phyloP scores from a whole-genome alignment of 2,888 invertebrate species.

The Drosophila koepferae region DNA sequence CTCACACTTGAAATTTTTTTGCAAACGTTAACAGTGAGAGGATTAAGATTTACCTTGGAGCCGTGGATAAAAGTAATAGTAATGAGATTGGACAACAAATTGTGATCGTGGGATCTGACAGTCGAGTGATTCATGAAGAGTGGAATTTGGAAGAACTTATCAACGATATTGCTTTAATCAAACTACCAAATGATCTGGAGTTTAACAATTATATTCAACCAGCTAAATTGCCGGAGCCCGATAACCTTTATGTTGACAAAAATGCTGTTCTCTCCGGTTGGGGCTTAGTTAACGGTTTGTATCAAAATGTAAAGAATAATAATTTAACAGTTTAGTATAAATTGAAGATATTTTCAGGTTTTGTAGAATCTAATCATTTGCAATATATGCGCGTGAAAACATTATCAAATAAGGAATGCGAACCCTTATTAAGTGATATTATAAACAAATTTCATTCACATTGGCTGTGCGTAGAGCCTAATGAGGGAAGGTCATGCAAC shows the following conservation, averaged over 20 bases:
- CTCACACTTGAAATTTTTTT: background rate
- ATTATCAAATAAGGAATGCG: background rate
- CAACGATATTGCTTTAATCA: slow-evolving; percentile 1
- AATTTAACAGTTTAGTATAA: background rate
- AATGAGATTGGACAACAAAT: background rate
- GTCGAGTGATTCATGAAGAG: background rate
- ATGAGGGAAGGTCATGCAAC: fast-evolving
- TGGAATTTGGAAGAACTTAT: background rate
- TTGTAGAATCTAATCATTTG: background rate
- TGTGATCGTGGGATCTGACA: background rate
- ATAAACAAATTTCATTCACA: background rate
- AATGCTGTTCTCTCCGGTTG: slow-evolving; percentile 1
- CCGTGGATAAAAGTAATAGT: background rate
- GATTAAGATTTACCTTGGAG: background rate
- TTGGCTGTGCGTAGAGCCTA: background rate
- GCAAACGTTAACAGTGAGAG: background rate
- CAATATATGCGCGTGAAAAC: background rate
- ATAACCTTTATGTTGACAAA: background rate
- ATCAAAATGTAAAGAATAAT: background rate
- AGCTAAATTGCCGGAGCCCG: background rate
- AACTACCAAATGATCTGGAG: background rate
- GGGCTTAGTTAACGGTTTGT: background rate
- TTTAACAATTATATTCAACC: background rate
- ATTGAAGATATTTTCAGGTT: background rate
- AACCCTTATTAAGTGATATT: fast-evolving